Percentiles rank a stretch among this genome's conserved stretches.
Conservation (phyloP, 2,113 vertebrate genomes). For the Nothocercus julius region DNA sequence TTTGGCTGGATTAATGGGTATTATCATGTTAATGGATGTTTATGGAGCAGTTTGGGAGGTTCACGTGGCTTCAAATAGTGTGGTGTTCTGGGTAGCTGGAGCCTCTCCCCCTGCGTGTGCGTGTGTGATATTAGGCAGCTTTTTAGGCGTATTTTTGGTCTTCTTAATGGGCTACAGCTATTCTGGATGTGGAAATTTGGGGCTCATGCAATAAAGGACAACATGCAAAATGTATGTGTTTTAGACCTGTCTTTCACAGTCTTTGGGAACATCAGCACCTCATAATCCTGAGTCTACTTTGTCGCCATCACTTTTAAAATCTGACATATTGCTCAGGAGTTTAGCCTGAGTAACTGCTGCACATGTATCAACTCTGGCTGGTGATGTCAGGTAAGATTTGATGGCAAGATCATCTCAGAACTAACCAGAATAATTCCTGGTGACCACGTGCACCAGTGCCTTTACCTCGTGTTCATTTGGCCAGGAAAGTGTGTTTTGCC, state of each 20-base stretch:
- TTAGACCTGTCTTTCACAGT: conserved; percentile 37
- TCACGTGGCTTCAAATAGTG: conserved; percentile 68
- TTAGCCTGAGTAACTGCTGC: conserved; percentile 77
- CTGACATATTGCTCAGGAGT: conserved; percentile 82
- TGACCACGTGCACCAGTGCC: not conserved
- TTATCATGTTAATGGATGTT: conserved; percentile 85
- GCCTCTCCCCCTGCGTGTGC: not conserved
- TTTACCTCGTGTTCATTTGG: not conserved
- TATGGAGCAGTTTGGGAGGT: conserved; percentile 79
- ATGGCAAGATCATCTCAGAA: conserved; percentile 54
- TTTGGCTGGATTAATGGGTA: conserved; percentile 83
- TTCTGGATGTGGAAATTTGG: conserved; percentile 29
- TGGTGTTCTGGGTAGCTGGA: conserved; percentile 59
- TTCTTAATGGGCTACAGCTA: conserved; percentile 64
- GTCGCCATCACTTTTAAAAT: conserved; percentile 76
- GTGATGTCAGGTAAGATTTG: conserved; percentile 68
- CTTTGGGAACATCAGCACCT: conserved; percentile 34
- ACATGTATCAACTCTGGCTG: conserved; percentile 68
- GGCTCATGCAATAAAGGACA: conserved; percentile 30
- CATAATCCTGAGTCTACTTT: conserved; percentile 56
- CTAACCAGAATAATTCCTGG: not conserved
- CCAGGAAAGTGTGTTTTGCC: not conserved
- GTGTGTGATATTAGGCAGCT: conserved; percentile 26
- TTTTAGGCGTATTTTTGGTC: conserved; percentile 71
- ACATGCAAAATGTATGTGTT: conserved; percentile 32